Percentiles rank a stretch among this genome's conserved stretches.
These are phyloP conservation scores for Heliconius himera DNA, from an alignment of 1,140 invertebrate species.

Conservation along the genomic window DNA sequence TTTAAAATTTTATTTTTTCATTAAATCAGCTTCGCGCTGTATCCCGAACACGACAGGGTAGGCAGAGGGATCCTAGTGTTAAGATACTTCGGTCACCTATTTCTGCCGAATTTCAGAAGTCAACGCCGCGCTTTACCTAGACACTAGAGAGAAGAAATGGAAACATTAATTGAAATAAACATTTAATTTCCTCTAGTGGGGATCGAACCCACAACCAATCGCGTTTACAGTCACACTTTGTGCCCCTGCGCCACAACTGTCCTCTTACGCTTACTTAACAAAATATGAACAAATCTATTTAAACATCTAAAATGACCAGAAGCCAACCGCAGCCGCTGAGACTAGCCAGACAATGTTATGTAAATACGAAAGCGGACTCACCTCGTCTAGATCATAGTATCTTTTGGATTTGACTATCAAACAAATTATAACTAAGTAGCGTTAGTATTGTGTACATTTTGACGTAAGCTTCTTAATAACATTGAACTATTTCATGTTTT, in stretches of 20 bases:
- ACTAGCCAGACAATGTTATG: slow-evolving; percentile 35
- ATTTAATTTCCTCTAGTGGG: no score
- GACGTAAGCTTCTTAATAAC: not conserved
- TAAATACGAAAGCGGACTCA: slow-evolving; percentile 34
- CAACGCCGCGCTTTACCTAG: no score
- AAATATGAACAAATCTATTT: slow-evolving; percentile 18
- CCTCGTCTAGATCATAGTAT: slow-evolving; percentile 33
- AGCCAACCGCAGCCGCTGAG: not conserved
- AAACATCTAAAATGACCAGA: slow-evolving; percentile 31
- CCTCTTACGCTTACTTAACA: not conserved
- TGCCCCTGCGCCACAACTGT: not conserved
- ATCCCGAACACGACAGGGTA: no score
- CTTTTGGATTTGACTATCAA: slow-evolving; percentile 27
- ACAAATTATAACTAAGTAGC: slow-evolving; percentile 22
- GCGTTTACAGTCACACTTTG: no score
- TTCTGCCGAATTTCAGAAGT: no score
- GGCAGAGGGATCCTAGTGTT: no score
- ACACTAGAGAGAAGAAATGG: no score
- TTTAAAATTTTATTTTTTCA: no score
- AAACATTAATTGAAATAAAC: no score
- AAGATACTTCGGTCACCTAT: no score
- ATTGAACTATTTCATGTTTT: not conserved
- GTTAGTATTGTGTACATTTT: slow-evolving; percentile 16
- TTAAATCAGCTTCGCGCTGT: no score
- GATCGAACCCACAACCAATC: no score